phyloP scores from a whole-genome alignment of 2,797 vertebrate genomes.

The Phrynocephalus forsythii region DNA sequence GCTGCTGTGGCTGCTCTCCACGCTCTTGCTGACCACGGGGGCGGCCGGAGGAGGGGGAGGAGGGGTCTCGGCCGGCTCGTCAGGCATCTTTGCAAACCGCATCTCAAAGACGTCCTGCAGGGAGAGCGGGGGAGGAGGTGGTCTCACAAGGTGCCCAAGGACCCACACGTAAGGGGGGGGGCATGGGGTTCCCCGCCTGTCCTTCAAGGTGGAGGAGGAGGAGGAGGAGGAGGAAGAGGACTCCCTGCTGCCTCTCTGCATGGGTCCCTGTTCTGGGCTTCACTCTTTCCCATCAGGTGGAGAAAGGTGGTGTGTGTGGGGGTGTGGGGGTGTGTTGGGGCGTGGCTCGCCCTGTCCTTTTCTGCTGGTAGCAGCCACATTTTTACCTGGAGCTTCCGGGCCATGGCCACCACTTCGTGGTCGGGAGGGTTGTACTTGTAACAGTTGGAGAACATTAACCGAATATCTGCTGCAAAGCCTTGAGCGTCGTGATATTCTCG shows the following conservation, averaged over 20 bases:
- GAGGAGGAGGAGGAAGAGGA: too few relatives aligned
- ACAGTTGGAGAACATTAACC: conserved; percentile 98
- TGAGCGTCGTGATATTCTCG: conserved; percentile 92
- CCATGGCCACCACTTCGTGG: conserved; percentile 90
- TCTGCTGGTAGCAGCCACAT: neutral
- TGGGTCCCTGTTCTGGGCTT: neutral
- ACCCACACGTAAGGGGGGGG: too few relatives aligned
- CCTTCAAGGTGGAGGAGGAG: too few relatives aligned
- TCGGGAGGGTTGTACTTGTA: conserved; percentile 97
- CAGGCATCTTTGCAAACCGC: conserved; percentile 94
- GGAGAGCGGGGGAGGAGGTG: neutral
- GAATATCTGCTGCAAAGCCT: conserved; percentile 90
- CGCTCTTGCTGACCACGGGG: conserved; percentile 79
- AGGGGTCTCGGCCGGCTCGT: conserved; percentile 81
- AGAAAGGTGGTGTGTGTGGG: too few relatives aligned
- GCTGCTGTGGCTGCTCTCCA: conserved; percentile 83
- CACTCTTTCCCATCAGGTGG: neutral
- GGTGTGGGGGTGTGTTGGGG: too few relatives aligned
- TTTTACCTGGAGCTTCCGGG: conserved; percentile 92
- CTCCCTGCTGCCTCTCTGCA: neutral
- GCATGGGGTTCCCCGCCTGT: too few relatives aligned
- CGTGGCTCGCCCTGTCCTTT: too few relatives aligned
- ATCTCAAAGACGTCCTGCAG: conserved; percentile 93
- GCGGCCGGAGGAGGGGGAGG: conserved; percentile 74
- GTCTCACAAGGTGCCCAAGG: too few relatives aligned